A percentile compares a stretch with the other conserved stretches of the same genome.
phyloP scores from a whole-genome alignment of 2,113 vertebrate species.

The Beaufortia kweichowensis region DNA sequence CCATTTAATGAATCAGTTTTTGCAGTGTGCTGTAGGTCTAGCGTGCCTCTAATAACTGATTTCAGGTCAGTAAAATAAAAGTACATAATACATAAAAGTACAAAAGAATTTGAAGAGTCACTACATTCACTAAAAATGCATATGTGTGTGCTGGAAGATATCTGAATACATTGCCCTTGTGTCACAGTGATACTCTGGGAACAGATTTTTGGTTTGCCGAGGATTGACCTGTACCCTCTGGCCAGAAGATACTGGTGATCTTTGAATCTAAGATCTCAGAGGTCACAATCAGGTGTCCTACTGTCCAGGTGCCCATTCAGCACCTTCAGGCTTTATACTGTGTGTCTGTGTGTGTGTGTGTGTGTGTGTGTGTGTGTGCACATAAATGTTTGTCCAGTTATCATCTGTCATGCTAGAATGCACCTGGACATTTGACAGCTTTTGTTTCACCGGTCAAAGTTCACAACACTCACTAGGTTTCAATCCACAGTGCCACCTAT shows the following conservation, averaged over 20 bases:
- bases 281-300: conserved; percentile 18
- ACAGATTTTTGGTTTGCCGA: conserved; percentile 16
- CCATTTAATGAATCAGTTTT: conserved; percentile 28
- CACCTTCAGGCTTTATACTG: background rate
- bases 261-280: conserved; percentile 35
- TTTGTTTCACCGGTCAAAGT: conserved; percentile 28
- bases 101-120: background rate
- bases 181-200: conserved; percentile 46
- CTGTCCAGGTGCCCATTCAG: conserved; percentile 39
- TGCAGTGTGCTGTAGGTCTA: background rate
- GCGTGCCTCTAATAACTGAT: background rate
- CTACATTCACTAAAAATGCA: background rate
- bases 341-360: background rate
- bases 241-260: conserved; percentile 28
- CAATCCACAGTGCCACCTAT: conserved; percentile 31
- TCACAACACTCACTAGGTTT: background rate
- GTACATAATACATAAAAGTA: background rate
- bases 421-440: conserved; percentile 21
- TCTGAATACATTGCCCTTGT: conserved; percentile 1
- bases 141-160: background rate
- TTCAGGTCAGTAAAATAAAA: background rate
- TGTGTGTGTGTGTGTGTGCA: background rate
- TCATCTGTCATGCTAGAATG: conserved; percentile 20
- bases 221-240: conserved; percentile 46
- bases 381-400: conserved; percentile 12